Evolutionary conservation across 23 tunicate genomes (phyloP).

Genomic region (Diplosoma virens): DNA sequence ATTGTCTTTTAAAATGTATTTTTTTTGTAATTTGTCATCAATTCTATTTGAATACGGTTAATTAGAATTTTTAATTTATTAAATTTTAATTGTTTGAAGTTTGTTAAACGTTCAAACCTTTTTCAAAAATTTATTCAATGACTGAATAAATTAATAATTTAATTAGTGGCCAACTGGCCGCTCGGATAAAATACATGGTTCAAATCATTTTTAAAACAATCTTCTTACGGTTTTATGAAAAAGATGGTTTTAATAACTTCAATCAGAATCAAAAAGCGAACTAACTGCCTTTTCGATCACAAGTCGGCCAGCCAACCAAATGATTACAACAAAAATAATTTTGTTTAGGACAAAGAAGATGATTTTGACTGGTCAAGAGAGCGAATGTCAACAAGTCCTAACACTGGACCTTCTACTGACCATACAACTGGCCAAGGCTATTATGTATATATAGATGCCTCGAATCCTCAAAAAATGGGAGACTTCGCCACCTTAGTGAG

Average conservation of each 20-base stretch:
- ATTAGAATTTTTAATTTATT: too few species aligned
- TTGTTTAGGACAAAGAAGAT: conserved; percentile 33
- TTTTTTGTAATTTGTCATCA: too few species aligned
- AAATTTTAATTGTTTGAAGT: too few species aligned
- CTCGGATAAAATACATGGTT: too few species aligned
- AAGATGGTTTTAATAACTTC: neutral
- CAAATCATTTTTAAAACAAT: too few species aligned
- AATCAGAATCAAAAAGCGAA: neutral
- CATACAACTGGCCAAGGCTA: conserved; percentile 82
- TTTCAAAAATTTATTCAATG: too few species aligned
- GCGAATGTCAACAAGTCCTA: conserved; percentile 32
- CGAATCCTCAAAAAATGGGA: conserved; percentile 36
- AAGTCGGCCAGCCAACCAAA: neutral
- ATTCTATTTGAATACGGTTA: too few species aligned
- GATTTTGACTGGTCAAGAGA: conserved; percentile 61
- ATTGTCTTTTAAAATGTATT: too few species aligned
- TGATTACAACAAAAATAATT: neutral
- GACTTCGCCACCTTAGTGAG: conserved; percentile 62
- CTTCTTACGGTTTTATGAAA: too few species aligned
- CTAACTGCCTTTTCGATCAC: neutral
- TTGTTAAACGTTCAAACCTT: too few species aligned
- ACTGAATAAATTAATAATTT: too few species aligned
- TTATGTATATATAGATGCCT: conserved; percentile 66
- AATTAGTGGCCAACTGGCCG: too few species aligned
- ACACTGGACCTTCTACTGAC: conserved; percentile 81